phyloP scores from a whole-genome alignment of 1,140 invertebrate species.

The Thaumetopoea pityocampa region DNA sequence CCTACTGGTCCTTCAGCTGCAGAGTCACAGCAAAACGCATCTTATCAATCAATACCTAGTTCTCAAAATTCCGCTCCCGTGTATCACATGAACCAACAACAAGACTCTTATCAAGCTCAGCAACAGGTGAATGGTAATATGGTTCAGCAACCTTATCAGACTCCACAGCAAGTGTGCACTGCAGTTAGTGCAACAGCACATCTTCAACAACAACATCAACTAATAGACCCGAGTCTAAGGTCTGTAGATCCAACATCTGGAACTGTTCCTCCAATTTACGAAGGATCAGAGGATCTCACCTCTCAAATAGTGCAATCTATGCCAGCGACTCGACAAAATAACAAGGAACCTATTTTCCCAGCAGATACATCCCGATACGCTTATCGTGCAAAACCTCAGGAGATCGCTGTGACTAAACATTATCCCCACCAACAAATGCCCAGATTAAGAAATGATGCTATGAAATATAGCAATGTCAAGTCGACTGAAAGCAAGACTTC shows the following conservation, averaged over 20 bases:
- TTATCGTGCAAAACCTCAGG: conserved; percentile 2
- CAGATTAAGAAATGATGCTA: conserved; percentile 19
- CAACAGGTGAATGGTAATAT: background rate
- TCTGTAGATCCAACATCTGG: background rate
- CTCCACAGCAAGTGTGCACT: conserved; percentile 26
- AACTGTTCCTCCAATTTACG: conserved; percentile 19
- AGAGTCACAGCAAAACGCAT: too few species aligned
- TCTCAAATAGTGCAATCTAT: conserved; percentile 1
- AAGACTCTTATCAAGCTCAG: too few species aligned
- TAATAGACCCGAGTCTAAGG: conserved; percentile 24
- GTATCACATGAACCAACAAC: too few species aligned
- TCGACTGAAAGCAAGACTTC: conserved; percentile 56
- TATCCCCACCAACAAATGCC: conserved; percentile 40
- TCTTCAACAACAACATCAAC: too few species aligned
- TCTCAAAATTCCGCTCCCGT: conserved; percentile 8
- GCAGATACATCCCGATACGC: conserved; percentile 33
- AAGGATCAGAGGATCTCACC: conserved; percentile 16
- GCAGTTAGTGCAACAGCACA: conserved; percentile 8
- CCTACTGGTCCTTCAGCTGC: too few species aligned
- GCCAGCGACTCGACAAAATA: conserved; percentile 18
- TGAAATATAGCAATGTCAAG: conserved; percentile 46
- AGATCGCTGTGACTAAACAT: conserved; percentile 29
- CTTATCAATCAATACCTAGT: too few species aligned
- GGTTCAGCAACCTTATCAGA: background rate
- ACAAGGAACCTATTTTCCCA: conserved; percentile 49